Evolutionary conservation across 2,113 vertebrate genomes (phyloP), one percentile per base, ranked within the genome.

Genomic region (Hemiprocne comata): DNA sequence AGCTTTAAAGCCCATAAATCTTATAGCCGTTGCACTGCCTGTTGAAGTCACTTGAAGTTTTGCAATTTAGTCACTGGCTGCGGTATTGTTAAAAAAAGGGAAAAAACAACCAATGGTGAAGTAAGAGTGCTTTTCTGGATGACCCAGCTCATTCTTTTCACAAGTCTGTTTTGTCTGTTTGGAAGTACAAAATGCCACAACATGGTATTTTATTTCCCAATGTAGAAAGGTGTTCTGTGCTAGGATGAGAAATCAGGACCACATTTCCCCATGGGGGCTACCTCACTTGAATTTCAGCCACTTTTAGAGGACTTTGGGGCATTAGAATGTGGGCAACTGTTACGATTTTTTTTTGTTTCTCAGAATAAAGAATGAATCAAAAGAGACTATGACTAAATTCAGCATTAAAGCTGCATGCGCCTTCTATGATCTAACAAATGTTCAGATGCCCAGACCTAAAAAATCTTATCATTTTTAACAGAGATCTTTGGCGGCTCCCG

Each of bases 1-100:
- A 58, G 46, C 58, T 73, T 89, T 85, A 57, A 88, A 85, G 23
- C 13, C 62, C 57, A 48, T 95, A 82, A 94, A 87, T 94, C 78
- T 89, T 55, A 40, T 2, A 79, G 66, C 40, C 31, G 16, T 55
- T 74, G 53, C 42, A 57, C 17, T 82, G 17, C 16, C 17, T 2
- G 0, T 60, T 84, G 61, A 72, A 84, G 79, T 53, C 44, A 34
- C 51, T 87, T 64, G 13, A 93, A 79, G n/a, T 93, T 92, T 93
- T 93, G 80, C 91, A 88, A 90, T 75, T 54, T 25, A 74, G 72
- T 92, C 80, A 71, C 62, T 72, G 29, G 24, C 76, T 65, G 78
- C 44, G 94, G 13, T 0, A 0, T 36, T 64, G 44, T 58, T 75
- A 40, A 88, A 76, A 71, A 57, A 85, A 82, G 19, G 31, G 33